Conservation (phyloP, 2,113 vertebrate species). For the Paramormyrops kingsleyae region DNA sequence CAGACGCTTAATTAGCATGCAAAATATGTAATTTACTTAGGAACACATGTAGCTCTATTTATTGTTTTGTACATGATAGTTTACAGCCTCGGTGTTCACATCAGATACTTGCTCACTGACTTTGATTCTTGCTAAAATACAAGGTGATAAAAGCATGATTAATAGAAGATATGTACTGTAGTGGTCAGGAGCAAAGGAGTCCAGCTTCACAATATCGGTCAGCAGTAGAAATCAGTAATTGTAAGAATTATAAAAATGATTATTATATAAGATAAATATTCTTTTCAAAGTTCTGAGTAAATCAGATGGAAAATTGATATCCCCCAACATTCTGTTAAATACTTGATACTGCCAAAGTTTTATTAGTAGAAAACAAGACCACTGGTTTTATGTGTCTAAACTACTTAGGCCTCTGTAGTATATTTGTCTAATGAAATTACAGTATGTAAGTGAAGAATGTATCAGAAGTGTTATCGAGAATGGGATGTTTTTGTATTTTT, state of each 20-base stretch:
- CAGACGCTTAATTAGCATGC: neutral
- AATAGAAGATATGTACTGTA: neutral
- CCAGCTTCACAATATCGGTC: neutral
- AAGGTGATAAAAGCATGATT: neutral
- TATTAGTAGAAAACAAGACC: neutral
- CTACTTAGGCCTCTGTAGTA: neutral
- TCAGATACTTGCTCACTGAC: neutral
- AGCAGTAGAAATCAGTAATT: neutral
- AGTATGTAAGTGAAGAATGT: neutral
- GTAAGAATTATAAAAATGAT: neutral
- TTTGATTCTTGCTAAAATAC: neutral
- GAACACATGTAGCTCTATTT: neutral
- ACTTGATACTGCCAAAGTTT: neutral
- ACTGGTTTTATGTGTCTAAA: neutral
- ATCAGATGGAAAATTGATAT: neutral
- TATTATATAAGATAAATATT: neutral
- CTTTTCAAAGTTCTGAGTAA: neutral
- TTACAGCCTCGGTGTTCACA: neutral
- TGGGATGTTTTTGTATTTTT: neutral
- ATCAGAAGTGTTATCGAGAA: neutral
- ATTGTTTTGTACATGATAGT: neutral
- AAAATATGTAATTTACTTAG: neutral
- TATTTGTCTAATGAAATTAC: neutral
- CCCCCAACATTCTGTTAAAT: neutral
- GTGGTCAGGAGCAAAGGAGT: neutral